A percentile compares a stretch with the other conserved stretches of the same genome.
Conservation (phyloP, 2,888 invertebrate genomes). For the Ctena decussata region DNA sequence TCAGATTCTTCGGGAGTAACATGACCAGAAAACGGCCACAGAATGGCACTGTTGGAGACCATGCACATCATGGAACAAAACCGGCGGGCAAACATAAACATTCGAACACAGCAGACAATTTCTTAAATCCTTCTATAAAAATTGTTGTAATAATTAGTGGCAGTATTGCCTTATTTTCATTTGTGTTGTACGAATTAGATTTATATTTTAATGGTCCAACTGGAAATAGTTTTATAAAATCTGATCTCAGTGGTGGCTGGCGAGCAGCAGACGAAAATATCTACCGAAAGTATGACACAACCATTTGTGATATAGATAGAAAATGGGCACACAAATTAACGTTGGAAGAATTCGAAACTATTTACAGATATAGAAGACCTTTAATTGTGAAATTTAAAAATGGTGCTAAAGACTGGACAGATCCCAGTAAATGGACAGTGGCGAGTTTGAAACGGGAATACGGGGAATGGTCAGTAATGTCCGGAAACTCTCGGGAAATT, state of each 20-base stretch:
- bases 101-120: neutral
- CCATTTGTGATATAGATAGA: conserved; percentile 76
- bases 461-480: conserved; percentile 75
- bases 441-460: conserved; percentile 72
- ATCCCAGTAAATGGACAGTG: conserved; percentile 75
- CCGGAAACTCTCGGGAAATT: conserved; percentile 81
- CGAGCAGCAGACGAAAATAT: conserved; percentile 65
- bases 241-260: conserved; percentile 69
- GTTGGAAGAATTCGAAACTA: conserved; percentile 73
- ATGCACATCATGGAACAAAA: neutral
- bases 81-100: neutral
- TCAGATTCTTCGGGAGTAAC: conserved; percentile 7
- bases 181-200: neutral
- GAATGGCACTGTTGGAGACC: neutral
- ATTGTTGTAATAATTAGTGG: neutral
- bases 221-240: neutral
- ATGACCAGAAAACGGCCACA: neutral
- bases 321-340: conserved; percentile 67
- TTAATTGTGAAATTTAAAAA: conserved; percentile 78
- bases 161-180: neutral
- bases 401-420: conserved; percentile 81
- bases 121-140: neutral
- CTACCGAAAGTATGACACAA: conserved; percentile 54
- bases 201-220: neutral
- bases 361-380: conserved; percentile 78